A percentile compares a stretch with the other conserved stretches of the same genome.
Evolutionary conservation across 1,140 invertebrate genomes (phyloP).

Genomic region (Dendrolimus punctatus): DNA sequence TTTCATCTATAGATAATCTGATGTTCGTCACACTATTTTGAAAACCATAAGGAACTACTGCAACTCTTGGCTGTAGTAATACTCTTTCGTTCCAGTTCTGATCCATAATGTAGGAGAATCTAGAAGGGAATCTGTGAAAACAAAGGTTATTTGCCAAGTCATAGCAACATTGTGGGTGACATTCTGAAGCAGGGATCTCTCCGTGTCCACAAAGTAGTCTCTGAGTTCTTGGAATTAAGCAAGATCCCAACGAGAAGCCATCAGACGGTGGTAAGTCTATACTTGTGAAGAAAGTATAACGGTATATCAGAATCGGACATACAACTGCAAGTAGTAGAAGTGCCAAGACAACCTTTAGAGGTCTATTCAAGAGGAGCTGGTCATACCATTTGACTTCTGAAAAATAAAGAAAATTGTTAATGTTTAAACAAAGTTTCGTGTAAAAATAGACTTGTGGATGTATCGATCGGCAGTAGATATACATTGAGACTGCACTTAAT

Average conservation of each 20-base stretch:
- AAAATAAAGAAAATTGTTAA: slow-evolving; percentile 15
- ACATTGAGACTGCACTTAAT: too few relatives aligned
- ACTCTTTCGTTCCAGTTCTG: slow-evolving; percentile 36
- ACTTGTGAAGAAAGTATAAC: slow-evolving; percentile 32
- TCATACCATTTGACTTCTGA: slow-evolving; percentile 53
- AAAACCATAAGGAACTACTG: slow-evolving; percentile 35
- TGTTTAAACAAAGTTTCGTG: background rate
- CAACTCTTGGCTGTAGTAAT: slow-evolving; percentile 32
- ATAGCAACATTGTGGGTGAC: slow-evolving; percentile 52
- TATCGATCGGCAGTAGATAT: too few relatives aligned
- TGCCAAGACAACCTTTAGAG: slow-evolving; percentile 29
- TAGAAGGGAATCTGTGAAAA: slow-evolving; percentile 49
- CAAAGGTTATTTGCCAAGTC: slow-evolving; percentile 36
- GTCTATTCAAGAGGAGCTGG: slow-evolving; percentile 38
- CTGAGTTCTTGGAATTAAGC: slow-evolving; percentile 26
- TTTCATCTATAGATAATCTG: slow-evolving; percentile 44
- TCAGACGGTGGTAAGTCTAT: slow-evolving; percentile 37
- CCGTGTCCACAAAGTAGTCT: slow-evolving; percentile 44
- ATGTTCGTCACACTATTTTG: slow-evolving; percentile 31
- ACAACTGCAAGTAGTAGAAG: slow-evolving; percentile 27
- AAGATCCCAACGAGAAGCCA: slow-evolving; percentile 46
- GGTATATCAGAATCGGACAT: slow-evolving; percentile 40
- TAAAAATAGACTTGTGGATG: too few relatives aligned
- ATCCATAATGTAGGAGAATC: slow-evolving; percentile 46
- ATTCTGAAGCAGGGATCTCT: slow-evolving; percentile 22